Conservation (phyloP, 2,888 invertebrate genomes). For the Linnaemya tessellans region DNA sequence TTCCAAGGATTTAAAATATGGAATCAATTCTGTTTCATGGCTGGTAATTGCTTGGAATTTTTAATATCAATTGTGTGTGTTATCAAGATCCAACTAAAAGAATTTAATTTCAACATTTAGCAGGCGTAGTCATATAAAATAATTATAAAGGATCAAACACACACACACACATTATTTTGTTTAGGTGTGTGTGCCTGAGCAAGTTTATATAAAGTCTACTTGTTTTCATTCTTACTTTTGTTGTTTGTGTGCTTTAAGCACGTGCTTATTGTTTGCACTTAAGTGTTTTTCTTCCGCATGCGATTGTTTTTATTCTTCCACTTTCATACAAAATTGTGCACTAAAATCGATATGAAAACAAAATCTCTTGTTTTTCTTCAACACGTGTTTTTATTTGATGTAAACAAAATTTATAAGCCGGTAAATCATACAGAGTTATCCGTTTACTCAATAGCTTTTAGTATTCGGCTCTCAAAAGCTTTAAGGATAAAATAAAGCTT, state of each 20-base stretch:
- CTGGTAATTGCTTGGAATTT: no score
- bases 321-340: background rate
- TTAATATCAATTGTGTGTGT: no score
- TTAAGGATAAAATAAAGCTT: conserved; percentile 49
- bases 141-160: background rate
- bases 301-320: conserved; percentile 13
- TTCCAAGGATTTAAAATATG: no score
- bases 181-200: no score
- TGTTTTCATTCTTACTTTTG: conserved; percentile 11
- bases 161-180: no score
- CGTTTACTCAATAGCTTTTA: conserved; percentile 34
- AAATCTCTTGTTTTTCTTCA: conserved; percentile 11
- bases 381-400: conserved; percentile 57
- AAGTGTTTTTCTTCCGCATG: conserved; percentile 41
- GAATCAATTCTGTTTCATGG: no score
- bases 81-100: background rate
- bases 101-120: background rate
- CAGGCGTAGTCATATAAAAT: background rate
- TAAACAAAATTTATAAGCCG: conserved; percentile 59
- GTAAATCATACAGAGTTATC: conserved; percentile 34
- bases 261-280: conserved; percentile 43
- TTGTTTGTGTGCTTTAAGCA: conserved; percentile 35
- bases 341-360: conserved; percentile 41
- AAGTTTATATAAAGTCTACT: background rate
- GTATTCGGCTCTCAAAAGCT: conserved; percentile 38